Conservation (phyloP, 2,888 invertebrate genomes). For the Euspilapteryx auroguttella region DNA sequence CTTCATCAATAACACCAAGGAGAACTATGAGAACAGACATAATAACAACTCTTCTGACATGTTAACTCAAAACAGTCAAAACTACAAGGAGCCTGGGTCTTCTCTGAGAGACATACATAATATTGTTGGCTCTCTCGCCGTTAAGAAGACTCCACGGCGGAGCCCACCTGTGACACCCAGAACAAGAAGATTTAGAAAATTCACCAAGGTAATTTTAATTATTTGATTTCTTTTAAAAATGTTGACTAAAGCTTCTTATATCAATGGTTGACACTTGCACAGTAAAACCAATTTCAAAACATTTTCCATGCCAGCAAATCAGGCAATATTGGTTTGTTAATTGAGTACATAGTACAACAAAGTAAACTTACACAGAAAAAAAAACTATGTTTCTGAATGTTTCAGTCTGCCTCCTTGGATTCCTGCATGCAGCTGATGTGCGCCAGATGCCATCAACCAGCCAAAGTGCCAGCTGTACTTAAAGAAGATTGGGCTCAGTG, state of each 20-base stretch:
- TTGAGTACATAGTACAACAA: too few species aligned
- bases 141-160: conserved; percentile 11
- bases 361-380: too few species aligned
- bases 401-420: conserved; percentile 42
- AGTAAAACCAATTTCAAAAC: too few species aligned
- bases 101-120: conserved; percentile 33
- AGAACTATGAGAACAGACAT: conserved; percentile 32
- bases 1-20: conserved; percentile 25
- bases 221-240: background rate
- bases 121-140: conserved; percentile 15
- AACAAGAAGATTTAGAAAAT: conserved; percentile 36
- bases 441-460: conserved; percentile 38
- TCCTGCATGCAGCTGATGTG: conserved; percentile 33
- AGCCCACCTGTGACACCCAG: conserved; percentile 41
- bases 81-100: conserved; percentile 15
- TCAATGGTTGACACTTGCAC: too few species aligned
- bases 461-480: conserved; percentile 40
- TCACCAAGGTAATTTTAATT: conserved; percentile 25
- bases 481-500: conserved; percentile 61
- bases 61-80: conserved; percentile 7
- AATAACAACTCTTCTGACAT: conserved; percentile 15
- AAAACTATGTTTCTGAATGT: too few species aligned
- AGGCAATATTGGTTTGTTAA: too few species aligned
- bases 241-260: too few species aligned
- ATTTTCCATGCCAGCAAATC: too few species aligned